A percentile compares a stretch with the other conserved stretches of the same genome.
These are phyloP conservation scores for Lithosia quadra DNA, from an alignment of 2,888 invertebrate species.

Conservation along the genomic window DNA sequence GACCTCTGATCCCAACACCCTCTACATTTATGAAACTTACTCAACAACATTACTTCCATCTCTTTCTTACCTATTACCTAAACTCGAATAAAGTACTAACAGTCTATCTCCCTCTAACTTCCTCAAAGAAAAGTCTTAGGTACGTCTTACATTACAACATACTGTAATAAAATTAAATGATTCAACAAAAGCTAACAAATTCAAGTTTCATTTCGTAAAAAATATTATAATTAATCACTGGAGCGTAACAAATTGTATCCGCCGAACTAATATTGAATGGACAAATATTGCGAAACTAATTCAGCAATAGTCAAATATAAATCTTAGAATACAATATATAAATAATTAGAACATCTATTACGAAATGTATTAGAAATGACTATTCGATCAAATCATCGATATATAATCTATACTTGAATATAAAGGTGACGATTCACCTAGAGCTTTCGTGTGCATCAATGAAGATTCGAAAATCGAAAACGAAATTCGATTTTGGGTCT, in stretches of 20 bases:
- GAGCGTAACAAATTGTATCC: conserved; percentile 1
- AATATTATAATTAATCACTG: conserved; percentile 6
- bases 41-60: too few species aligned
- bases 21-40: too few species aligned
- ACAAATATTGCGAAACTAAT: conserved; percentile 6
- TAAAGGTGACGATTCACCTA: not conserved
- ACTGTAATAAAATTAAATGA: conserved; percentile 10
- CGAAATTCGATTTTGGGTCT: too few species aligned
- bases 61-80: not conserved
- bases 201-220: conserved; percentile 5
- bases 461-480: too few species aligned
- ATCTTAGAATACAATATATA: conserved; percentile 8
- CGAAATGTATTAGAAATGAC: conserved; percentile 7
- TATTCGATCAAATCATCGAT: not conserved
- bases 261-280: conserved; percentile 3
- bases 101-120: not conserved
- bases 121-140: not conserved
- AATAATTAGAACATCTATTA: conserved; percentile 20
- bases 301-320: conserved; percentile 2
- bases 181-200: not conserved
- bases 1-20: too few species aligned
- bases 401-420: not conserved
- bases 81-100: not conserved
- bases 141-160: not conserved
- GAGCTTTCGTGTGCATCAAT: not conserved